phyloP scores from a whole-genome alignment of 2,888 invertebrate genomes.

The Trisateles emortualis region DNA sequence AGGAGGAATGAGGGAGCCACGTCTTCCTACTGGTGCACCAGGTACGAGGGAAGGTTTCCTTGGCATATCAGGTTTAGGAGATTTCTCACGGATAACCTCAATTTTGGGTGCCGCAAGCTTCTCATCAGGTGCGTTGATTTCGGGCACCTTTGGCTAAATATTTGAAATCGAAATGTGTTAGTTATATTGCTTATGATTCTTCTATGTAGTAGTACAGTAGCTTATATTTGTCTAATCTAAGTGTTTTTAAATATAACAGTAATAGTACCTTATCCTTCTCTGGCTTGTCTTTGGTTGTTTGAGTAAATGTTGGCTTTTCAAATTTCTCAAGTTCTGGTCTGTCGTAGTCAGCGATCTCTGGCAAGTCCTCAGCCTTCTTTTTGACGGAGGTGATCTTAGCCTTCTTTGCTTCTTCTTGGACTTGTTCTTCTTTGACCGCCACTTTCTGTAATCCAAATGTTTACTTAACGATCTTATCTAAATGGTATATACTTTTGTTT shows the following conservation, averaged over 20 bases:
- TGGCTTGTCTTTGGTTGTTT: conserved; percentile 81
- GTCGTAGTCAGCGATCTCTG: conserved; percentile 91
- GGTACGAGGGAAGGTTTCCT: conserved; percentile 93
- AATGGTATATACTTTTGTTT: background rate
- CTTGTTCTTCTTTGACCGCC: conserved; percentile 77
- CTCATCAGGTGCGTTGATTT: conserved; percentile 89
- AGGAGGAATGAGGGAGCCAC: conserved; percentile 96
- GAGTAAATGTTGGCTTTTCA: conserved; percentile 86
- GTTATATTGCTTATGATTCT: background rate
- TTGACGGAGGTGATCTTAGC: conserved; percentile 79
- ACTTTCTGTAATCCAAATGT: conserved; percentile 74
- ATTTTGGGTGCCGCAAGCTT: conserved; percentile 91
- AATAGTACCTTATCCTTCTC: conserved; percentile 54
- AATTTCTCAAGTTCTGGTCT: conserved; percentile 91
- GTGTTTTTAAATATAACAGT: too few species aligned
- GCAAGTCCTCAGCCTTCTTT: conserved; percentile 87
- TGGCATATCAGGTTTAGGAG: conserved; percentile 88
- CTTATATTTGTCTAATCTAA: too few species aligned
- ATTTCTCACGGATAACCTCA: conserved; percentile 94
- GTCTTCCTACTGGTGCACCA: conserved; percentile 76
- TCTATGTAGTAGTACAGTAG: too few species aligned
- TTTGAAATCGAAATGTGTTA: background rate
- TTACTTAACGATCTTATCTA: conserved; percentile 21
- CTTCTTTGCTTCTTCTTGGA: conserved; percentile 81
- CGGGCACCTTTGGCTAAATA: conserved; percentile 86